Percentiles rank a stretch among this genome's conserved stretches.
Conservation (phyloP, 1,140 invertebrate genomes). For the Oreohelix idahoensis region DNA sequence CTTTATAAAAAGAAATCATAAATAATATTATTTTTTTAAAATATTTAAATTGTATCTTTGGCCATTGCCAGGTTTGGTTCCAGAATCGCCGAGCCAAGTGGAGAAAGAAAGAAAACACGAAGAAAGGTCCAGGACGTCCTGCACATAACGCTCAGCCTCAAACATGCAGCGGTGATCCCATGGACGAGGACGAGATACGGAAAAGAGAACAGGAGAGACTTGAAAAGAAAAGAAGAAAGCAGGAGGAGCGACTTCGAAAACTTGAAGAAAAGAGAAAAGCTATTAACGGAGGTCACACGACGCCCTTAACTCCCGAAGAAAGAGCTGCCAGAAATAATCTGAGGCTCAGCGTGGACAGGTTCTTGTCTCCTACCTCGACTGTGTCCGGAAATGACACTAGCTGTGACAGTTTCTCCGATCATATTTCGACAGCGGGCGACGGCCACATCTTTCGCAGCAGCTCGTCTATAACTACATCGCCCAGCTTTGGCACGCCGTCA, state of each 20-base stretch:
- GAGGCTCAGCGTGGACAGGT: conserved; percentile 5
- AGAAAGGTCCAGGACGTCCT: conserved; percentile 97
- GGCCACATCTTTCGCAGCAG: background rate
- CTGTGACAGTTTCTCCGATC: conserved; percentile 26
- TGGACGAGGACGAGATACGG: conserved; percentile 90
- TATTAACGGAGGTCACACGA: background rate
- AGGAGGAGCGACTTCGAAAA: conserved; percentile 73
- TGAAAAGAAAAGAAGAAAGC: conserved; percentile 86
- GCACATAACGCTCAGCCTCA: conserved; percentile 98
- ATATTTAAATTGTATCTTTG: conserved; percentile 26
- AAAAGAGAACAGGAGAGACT: conserved; percentile 85
- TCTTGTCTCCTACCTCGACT: conserved; percentile 26
- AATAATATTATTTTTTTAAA: no score
- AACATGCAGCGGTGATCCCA: conserved; percentile 96
- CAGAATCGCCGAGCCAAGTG: conserved; percentile 99
- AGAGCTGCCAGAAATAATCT: background rate
- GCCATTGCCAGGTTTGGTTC: conserved; percentile 93
- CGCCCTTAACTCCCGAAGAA: background rate
- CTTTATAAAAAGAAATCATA: no score
- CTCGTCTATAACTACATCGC: no score
- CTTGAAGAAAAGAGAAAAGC: conserved; percentile 61
- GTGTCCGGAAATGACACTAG: conserved; percentile 9
- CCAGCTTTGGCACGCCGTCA: background rate
- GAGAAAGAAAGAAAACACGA: conserved; percentile 99
- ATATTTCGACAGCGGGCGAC: background rate